Conservation (phyloP, 2,888 invertebrate genomes). For the Alviniconcha strummeri region DNA sequence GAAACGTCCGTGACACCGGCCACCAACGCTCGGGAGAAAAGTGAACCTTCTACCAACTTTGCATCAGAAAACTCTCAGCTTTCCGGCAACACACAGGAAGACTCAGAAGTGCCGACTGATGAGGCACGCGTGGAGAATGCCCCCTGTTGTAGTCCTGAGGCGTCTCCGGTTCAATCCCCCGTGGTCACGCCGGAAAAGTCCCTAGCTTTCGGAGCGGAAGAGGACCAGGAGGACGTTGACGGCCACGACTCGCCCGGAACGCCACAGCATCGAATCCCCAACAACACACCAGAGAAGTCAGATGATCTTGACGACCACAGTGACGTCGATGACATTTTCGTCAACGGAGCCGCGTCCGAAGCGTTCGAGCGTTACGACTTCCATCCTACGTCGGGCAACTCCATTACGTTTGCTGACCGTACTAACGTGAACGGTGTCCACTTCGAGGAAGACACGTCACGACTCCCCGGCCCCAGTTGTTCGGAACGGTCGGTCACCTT, state of each 20-base stretch:
- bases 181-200: neutral
- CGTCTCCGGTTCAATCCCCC: no score
- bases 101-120: no score
- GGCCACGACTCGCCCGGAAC: neutral
- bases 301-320: neutral
- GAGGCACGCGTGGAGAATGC: no score
- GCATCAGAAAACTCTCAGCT: no score
- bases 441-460: neutral
- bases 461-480: no score
- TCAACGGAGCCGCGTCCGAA: neutral
- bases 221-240: neutral
- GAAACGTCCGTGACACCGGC: no score
- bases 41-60: no score
- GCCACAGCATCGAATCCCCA: neutral
- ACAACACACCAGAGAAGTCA: constrained; percentile 13
- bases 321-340: constrained; percentile 8
- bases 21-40: no score
- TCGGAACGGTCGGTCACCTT: constrained; percentile 3
- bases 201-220: neutral
- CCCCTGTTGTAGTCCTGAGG: no score
- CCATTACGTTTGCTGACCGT: neutral
- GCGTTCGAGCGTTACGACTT: neutral
- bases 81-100: no score
- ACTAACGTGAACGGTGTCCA: neutral
- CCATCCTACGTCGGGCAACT: neutral